phyloP scores from a whole-genome alignment of 2,888 invertebrate genomes.

The Apodemia duryi region DNA sequence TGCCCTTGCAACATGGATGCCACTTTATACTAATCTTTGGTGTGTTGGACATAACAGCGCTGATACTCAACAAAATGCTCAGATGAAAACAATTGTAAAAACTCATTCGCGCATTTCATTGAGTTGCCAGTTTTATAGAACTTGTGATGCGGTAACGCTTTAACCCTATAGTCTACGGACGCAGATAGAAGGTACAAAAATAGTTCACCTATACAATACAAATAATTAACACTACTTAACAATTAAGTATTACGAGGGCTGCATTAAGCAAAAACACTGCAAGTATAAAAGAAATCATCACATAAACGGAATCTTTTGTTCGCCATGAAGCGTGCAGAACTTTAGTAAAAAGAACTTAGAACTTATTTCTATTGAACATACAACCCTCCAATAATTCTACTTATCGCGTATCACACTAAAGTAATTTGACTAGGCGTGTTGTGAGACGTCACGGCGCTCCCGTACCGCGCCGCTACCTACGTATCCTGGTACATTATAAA shows the following conservation, averaged over 20 bases:
- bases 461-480: too few species aligned
- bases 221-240: constrained; percentile 73
- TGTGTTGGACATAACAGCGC: constrained; percentile 66
- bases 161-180: constrained; percentile 66
- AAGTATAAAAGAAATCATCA: constrained; percentile 26
- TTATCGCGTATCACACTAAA: constrained; percentile 78
- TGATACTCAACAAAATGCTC: constrained; percentile 47
- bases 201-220: constrained; percentile 76
- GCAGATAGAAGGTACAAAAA: constrained; percentile 74
- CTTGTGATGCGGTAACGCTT: constrained; percentile 67
- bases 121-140: constrained; percentile 46
- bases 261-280: constrained; percentile 34
- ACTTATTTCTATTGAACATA: constrained; percentile 10
- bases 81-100: constrained; percentile 26
- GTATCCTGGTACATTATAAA: too few species aligned
- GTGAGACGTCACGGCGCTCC: constrained; percentile 57
- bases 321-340: not conserved
- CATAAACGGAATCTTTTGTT: constrained; percentile 17
- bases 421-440: constrained; percentile 79
- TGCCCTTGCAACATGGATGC: constrained; percentile 50
- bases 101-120: constrained; percentile 43
- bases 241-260: constrained; percentile 72
- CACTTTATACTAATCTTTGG: constrained; percentile 75
- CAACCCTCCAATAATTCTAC: constrained; percentile 59
- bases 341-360: not conserved